These are phyloP conservation scores for Drosophila nigritarsus DNA, from an alignment of 2,888 invertebrate genomes.

Conservation along the genomic window DNA sequence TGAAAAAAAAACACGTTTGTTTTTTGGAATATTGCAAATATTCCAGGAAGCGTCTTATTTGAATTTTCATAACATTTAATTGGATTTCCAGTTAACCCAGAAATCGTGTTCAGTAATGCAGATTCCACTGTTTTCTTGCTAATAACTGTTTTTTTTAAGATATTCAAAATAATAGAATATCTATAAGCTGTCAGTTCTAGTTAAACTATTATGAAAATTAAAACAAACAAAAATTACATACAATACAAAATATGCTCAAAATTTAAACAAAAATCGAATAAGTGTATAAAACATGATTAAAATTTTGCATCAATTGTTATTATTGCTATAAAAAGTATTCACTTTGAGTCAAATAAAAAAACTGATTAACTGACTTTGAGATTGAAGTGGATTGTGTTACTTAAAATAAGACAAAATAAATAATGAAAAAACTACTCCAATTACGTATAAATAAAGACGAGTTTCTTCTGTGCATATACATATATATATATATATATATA, in stretches of 20 bases:
- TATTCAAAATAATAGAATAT: no score
- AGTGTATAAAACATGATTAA: neutral
- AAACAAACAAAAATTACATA: neutral
- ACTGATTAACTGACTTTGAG: neutral
- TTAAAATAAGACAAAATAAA: neutral
- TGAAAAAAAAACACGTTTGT: neutral
- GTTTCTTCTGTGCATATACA: slow-evolving; percentile 14
- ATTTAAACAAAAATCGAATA: neutral
- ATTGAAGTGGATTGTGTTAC: neutral
- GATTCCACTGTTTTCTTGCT: neutral
- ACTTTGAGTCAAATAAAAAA: neutral
- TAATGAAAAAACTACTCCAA: neutral
- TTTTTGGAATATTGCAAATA: neutral
- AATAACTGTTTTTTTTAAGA: neutral
- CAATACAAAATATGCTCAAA: neutral
- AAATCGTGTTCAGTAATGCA: neutral
- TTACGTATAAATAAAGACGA: slow-evolving; percentile 2
- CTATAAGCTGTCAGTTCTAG: neutral
- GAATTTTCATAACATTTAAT: neutral
- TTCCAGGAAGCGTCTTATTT: neutral
- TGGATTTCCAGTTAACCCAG: neutral
- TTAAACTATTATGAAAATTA: neutral
- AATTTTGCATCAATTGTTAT: neutral
- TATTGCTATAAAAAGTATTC: neutral
- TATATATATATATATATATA: neutral